Conservation (phyloP, 2,888 invertebrate genomes). For the Exephanes ischioxanthus region DNA sequence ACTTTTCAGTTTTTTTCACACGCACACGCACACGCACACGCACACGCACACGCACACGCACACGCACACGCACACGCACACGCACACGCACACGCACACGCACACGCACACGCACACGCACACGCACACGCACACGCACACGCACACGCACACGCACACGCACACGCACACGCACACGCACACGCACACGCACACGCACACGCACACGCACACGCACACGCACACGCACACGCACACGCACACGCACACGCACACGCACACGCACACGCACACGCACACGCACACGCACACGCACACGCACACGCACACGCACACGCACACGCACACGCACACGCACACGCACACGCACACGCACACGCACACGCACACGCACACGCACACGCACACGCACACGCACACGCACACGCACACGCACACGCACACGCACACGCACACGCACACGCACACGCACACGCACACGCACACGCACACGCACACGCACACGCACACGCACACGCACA, state of each 20-base stretch:
- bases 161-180: constrained; percentile 10
- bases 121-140: constrained; percentile 5
- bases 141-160: not conserved
- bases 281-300: constrained; percentile 9
- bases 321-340: constrained; percentile 14
- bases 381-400: constrained; percentile 4
- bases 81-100: constrained; percentile 16
- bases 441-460: constrained; percentile 12
- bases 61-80: constrained; percentile 18
- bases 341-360: constrained; percentile 8
- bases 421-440: constrained; percentile 16
- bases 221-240: constrained; percentile 5
- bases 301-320: not conserved
- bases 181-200: constrained; percentile 17
- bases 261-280: constrained; percentile 2
- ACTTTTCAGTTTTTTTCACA: too few relatives aligned
- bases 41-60: constrained; percentile 18
- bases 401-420: constrained; percentile 19
- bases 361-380: constrained; percentile 10
- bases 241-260: not conserved
- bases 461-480: constrained; percentile 12
- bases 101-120: constrained; percentile 8
- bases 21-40: constrained; percentile 12
- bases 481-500: constrained; percentile 14
- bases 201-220: constrained; percentile 11